Evolutionary conservation across 1,140 invertebrate genomes (phyloP), one percentile per base, ranked within the genome.

Genomic region (Caligus rogercresseyi): DNA sequence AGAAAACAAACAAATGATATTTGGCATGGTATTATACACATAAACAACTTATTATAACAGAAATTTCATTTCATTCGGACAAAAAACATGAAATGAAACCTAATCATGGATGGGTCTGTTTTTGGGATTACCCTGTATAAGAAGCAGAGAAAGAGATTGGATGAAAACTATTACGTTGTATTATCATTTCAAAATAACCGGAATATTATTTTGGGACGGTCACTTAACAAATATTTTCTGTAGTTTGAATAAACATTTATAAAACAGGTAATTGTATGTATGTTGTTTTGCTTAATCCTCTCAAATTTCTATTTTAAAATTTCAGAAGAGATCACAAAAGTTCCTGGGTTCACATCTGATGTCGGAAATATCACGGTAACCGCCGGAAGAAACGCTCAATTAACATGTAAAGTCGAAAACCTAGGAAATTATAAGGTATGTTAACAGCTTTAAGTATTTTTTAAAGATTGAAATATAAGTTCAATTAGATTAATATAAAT

Each of bases 331-430:
- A n/a, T 59, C 15, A 19, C 16, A 55, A 20, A 20, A 3, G n/a
- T 56, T 15, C 68, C 68, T 21, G 52, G 64, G 7, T 67, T 69
- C 52, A 65, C 53, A 15, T 65, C 64, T 21, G 59, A 64, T 11
- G 66, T 69, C 20, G 54, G 63, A 14, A 69, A 69, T 64, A 60
- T 67, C 14, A 69, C 68, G 1, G 68, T 69, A 1, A 58, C 65
- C 7, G 52, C 67, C 43, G 68, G 68, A 3, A 61, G 66, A 2
- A 65, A 67, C 21, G 68, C 66, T 1, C 56, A 67, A 1, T 61
- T 69, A 24, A 66, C 68, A n/a, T 69, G 68, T 57, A 52, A 66
- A 13, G 68, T 69, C 13, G 65, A 67, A 16, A 62, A 67, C 65
- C 65, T 69, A 4, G 68, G 68, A 0, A 62, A 66, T 25, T 67